Percentiles rank a stretch among this genome's conserved stretches.
Evolutionary conservation across 2,113 vertebrate genomes (phyloP).

Genomic region (Stegastes partitus): DNA sequence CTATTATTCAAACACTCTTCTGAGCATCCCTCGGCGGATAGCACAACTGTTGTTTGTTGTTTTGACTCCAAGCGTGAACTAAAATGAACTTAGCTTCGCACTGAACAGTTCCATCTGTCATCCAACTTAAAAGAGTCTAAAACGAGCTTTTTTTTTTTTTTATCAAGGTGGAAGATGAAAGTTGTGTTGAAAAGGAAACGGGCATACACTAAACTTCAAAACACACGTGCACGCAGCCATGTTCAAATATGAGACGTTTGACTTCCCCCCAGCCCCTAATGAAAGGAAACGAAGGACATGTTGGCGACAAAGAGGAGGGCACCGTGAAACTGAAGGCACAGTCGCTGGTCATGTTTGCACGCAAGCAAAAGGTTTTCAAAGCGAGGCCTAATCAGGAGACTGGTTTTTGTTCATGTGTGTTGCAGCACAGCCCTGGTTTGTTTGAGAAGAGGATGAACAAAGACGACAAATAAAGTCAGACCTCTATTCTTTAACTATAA

Average conservation of each 20-base stretch:
- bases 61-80: constrained; percentile 42
- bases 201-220: constrained; percentile 30
- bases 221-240: not conserved
- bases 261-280: constrained; percentile 3
- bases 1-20: constrained; percentile 58
- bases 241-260: constrained; percentile 14
- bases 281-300: not conserved
- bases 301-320: not conserved
- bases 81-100: constrained; percentile 40
- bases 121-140: constrained; percentile 34
- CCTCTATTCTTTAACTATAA: constrained; percentile 61
- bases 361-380: constrained; percentile 20
- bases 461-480: constrained; percentile 66
- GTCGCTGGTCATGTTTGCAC: not conserved
- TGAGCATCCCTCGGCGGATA: constrained; percentile 11
- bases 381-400: constrained; percentile 24
- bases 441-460: constrained; percentile 53
- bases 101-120: constrained; percentile 48
- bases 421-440: not conserved
- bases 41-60: constrained; percentile 38
- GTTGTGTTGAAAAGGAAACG: constrained; percentile 17
- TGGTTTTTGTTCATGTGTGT: constrained; percentile 41
- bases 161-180: constrained; percentile 32
- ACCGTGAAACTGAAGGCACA: not conserved
- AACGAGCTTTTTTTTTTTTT: constrained; percentile 41